A percentile compares a stretch with the other conserved stretches of the same genome.
These are phyloP conservation scores for Morpho helenor DNA, from an alignment of 2,888 invertebrate species.

Conservation along the genomic window DNA sequence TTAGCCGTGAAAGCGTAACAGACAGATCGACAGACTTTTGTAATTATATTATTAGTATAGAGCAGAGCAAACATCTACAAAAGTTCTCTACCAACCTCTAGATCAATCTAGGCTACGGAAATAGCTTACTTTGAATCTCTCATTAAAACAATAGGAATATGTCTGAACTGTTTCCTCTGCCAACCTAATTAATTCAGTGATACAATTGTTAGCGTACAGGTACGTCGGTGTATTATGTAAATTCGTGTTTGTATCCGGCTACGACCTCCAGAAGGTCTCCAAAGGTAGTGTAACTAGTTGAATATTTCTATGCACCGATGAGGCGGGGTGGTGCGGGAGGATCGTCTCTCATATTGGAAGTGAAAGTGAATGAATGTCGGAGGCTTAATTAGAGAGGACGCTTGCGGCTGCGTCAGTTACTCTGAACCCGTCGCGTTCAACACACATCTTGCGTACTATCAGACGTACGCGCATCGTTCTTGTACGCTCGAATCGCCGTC, in stretches of 20 bases:
- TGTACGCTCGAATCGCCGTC: slow-evolving; percentile 31
- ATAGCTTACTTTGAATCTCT: neutral
- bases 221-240: slow-evolving; percentile 34
- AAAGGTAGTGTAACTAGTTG: slow-evolving; percentile 29
- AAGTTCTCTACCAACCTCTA: too few relatives aligned
- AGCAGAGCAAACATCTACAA: too few relatives aligned
- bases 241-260: slow-evolving; percentile 54
- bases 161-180: slow-evolving; percentile 6
- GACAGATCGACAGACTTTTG: too few relatives aligned
- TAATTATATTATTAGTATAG: too few relatives aligned
- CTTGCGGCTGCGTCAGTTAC: slow-evolving; percentile 69
- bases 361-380: slow-evolving; percentile 78
- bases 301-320: slow-evolving; percentile 44
- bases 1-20: too few relatives aligned
- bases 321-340: slow-evolving; percentile 58
- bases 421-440: slow-evolving; percentile 59
- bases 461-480: slow-evolving; percentile 32
- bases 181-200: slow-evolving; percentile 14
- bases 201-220: slow-evolving; percentile 18
- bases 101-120: neutral
- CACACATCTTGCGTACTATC: slow-evolving; percentile 44
- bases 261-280: slow-evolving; percentile 75
- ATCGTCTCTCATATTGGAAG: slow-evolving; percentile 73
- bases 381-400: slow-evolving; percentile 78
- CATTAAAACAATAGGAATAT: slow-evolving; percentile 6